Evolutionary conservation across 2,797 vertebrate species (phyloP), one percentile per base, ranked within the genome.

Genomic region (Synanceia verrucosa): DNA sequence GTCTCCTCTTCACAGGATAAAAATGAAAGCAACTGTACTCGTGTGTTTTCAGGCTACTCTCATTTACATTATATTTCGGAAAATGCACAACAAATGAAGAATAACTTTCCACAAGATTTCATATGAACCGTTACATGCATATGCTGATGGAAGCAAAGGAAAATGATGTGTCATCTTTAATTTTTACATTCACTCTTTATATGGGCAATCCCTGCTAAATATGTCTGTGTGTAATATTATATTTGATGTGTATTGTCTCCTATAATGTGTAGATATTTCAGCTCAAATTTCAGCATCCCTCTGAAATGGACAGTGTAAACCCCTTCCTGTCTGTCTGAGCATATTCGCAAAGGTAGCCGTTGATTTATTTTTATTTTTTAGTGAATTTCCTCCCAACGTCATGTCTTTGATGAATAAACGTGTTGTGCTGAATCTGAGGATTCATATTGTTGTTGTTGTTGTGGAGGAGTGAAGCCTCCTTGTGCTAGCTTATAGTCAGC

Each of bases 391-490:
- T 24, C 55, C 19, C 51, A 34, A 79, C 46, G 65, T 28, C 43
- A 23, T 50, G 6, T 79, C 59, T 71, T 24, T 50, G 41, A 68
- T 57, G n/a, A 43, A 48, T 46, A 37, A 70, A 79, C 48, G 39
- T 16, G 7, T 24, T 28, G 28, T 7, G 36, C 68, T 64, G 21
- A n/a, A 28, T 66, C 62, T 63, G 61, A 75, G 9, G 28, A 53
- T 56, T 65, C 43, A 21, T n/a, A 16, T 33, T 64, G 67, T 57
- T 64, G 53, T 61, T 41, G 39, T 41, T 51, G 47, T 65, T 82
- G 67, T 75, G 72, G 56, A 79, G 78, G 81, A 82, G 78, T 65
- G 78, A 72, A 80, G 78, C 78, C 72, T 73, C 10, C 10, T 24
- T 50, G 21, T 50, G 43, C 34, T 57, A 9, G 29, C 60, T 67